Evolutionary conservation across 2,888 invertebrate genomes (phyloP), one percentile per base, ranked within the genome.

Genomic region (Liposcelis brunnea): DNA sequence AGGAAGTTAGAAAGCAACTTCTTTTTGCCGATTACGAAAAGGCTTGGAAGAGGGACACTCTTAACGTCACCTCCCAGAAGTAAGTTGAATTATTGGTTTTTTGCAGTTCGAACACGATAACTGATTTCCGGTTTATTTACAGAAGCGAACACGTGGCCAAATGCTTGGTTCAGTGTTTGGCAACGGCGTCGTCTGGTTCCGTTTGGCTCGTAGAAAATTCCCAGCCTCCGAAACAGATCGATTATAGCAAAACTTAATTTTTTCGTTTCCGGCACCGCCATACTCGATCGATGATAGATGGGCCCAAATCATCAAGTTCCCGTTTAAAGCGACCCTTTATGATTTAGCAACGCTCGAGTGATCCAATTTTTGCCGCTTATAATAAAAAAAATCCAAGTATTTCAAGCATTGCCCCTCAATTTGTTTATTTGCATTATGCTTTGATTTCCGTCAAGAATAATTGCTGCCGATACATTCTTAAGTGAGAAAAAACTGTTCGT

Each of bases 151-250:
- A 77, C 58, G 74, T 80, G n/a, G 77, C 75, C 0, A 72, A 74
- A 53, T 71, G 75, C 11, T 60, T 80, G 48, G 66, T 78, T 33
- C 75, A 79, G 47, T 64, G 80, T 31, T 61, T 80, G 31, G 70
- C 70, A 48, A 76, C 74, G 53, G 79, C 73, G 8, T 71, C 73
- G 52, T 79, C 75, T 56, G 80, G 80, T n/a, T 74, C 75, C 1
- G 74, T 78, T 47, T 80, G 80, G 80, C 61, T 77, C 34, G 73
- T 79, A 21, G 77, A 78, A 55, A 77, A 77, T 53, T 72, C 74
- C 8, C 72, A 75, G 54, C 70, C 76, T 2, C 70, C 75, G 1
- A 68, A 73, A 54, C 78, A 80, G 56, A 61, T 70, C 42, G 58
- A 54, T 44, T 55, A 26, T 8, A 26, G 26, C 26, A 26, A 26